Base-by-base conservation (phyloP, 2,797 vertebrate genomes). In the Danionella dracula region DNA sequence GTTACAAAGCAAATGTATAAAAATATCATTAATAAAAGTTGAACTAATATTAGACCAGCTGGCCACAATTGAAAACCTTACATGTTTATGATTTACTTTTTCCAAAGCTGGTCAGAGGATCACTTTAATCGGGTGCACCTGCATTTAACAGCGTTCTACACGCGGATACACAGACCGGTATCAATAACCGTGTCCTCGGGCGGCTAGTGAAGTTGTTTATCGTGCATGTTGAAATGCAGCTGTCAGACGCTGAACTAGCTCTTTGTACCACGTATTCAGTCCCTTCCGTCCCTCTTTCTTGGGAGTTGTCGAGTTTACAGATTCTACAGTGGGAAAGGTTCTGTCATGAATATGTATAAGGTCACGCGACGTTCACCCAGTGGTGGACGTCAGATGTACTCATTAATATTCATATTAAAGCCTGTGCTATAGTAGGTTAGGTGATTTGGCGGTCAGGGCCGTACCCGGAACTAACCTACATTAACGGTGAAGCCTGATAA, bases 401-500 rank as follows among this genome's bases (percentile, higher is more conserved):
- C 20, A 13, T 54, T 31, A 23, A 34, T 53, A 64, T 64, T 32
- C 15, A 44, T 23, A 9, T 53, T 4, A 13, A n/a, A 23, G 2
- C 10, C 61, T 20, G 17, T 8, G 5, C 38, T 6, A 27, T 65
- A 53, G 49, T 54, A 45, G 17, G 17, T 2, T 54, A 12, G 8
- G 31, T 23, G 10, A 54, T 12, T 57, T 48, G 27, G 8, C 11
- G 15, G 20, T 8, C 11, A 13, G 40, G 63, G 80, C 68, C 75
- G 78, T 66, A 82, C 72, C 66, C 44, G 73, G 75, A 84, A 79
- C 74, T 55, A 66, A 57, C 51, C 51, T 31, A 77, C 75, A 77
- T 71, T 63, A 78, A 72, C 74, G 60, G 60, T 74, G 59, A 49
- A 79, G 81, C 81, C 71, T 67, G 77, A 69, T 74, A 84, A 89